These are phyloP conservation scores for Yoshiicerus persimilis DNA, from an alignment of 1,140 invertebrate genomes.

Conservation along the genomic window DNA sequence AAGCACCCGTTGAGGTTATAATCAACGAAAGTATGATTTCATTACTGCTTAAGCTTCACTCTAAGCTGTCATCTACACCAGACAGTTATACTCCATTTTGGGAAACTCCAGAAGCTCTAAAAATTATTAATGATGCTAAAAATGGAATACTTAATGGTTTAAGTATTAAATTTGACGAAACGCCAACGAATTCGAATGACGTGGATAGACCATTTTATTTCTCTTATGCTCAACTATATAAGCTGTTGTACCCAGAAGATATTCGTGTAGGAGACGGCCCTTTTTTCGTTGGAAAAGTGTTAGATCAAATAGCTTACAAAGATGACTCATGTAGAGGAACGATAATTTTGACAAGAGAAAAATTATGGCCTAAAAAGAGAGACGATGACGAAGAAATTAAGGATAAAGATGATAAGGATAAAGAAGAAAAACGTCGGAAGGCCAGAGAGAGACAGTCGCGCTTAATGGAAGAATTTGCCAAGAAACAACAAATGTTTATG, in stretches of 20 bases:
- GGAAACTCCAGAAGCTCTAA: conserved; percentile 39
- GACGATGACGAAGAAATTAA: conserved; percentile 73
- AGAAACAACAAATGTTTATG: conserved; percentile 88
- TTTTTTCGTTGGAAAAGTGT: conserved; percentile 76
- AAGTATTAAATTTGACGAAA: conserved; percentile 48
- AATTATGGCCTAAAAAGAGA: conserved; percentile 72
- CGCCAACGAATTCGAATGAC: conserved; percentile 43
- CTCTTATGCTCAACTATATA: conserved; percentile 34
- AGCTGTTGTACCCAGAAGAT: conserved; percentile 27
- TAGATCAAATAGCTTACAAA: conserved; percentile 69
- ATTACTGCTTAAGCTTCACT: conserved; percentile 87
- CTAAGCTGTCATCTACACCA: conserved; percentile 77
- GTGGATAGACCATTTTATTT: conserved; percentile 46
- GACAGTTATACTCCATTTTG: conserved; percentile 69
- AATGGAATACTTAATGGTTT: conserved; percentile 32
- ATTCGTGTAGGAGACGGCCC: conserved; percentile 81
- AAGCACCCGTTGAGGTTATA: conserved; percentile 60
- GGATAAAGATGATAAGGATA: conserved; percentile 70
- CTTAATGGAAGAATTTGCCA: conserved; percentile 89
- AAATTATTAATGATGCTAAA: conserved; percentile 34
- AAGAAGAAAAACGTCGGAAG: conserved; percentile 75
- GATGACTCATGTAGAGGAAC: conserved; percentile 67
- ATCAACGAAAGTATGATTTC: conserved; percentile 81
- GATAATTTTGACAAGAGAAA: conserved; percentile 67
- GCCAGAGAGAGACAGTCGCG: conserved; percentile 87